Base-by-base conservation (phyloP, 2,888 invertebrate species). In the Drosophila basisetae region DNA sequence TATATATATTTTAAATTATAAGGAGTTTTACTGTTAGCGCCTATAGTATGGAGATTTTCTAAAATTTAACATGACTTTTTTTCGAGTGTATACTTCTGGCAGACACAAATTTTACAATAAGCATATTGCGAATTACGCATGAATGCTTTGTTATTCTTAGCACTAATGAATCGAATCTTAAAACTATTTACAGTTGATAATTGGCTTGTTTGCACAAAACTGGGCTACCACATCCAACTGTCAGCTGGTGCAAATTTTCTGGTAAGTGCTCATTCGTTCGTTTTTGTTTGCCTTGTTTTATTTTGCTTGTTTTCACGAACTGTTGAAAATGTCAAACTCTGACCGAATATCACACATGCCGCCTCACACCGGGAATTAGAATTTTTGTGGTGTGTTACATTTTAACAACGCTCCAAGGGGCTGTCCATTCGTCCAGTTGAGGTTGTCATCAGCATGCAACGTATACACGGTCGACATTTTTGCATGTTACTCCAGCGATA, bases 401-500 rank as follows among this genome's bases (percentile, higher is more conserved):
- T 52, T 53, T 52, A 55, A 58, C 59, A 63, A 56, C 54, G 47
- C 50, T 49, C 49, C 49, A 58, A 31, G 62, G 47, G 53, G 56
- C 65, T 74, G 60, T 69, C 47, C 72, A 65, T 55, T 63, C 63
- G 85, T 78, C 76, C 83, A 70, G 69, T 68, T 74, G 75, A 60
- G 70, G 54, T 78, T 89, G 91, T 90, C 84, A 89, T 52, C 86
- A 71, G 59, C 90, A 84, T 77, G 81, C 75, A 83, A 77, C 83
- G 74, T 74, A 67, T 60, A 55, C 55, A 54, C 56, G 47, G 33
- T 41, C 72, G 86, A 66, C 84, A 76, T 76, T 73, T 84, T 84
- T 84, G 79, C 85, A 84, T 73, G 88, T 75, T 85, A 73, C 69
- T 84, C 64, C 72, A 71, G 66, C 84, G 75, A 74, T 80, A 76